These are phyloP conservation scores for Dendrophyllia cribrosa DNA, from an alignment of 64 coral and sea anemone species.

Conservation along the genomic window DNA sequence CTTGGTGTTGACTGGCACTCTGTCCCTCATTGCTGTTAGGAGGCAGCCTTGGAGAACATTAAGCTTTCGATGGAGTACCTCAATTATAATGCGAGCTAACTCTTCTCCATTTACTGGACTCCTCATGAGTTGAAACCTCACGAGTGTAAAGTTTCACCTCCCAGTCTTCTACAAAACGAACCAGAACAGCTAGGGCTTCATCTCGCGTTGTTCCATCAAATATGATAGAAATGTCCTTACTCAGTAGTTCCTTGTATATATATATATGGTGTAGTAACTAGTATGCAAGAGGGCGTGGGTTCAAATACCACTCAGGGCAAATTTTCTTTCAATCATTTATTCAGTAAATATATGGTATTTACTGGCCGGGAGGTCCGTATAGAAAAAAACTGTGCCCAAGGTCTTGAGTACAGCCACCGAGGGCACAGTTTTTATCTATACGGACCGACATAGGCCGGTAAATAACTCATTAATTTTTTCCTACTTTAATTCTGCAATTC, in stretches of 20 bases:
- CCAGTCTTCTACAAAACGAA: constrained; percentile 53
- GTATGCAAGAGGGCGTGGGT: too few species aligned
- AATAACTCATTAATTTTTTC: too few species aligned
- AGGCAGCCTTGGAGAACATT: constrained; percentile 20
- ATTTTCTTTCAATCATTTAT: too few species aligned
- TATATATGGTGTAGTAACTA: too few species aligned
- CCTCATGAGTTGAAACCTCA: constrained; percentile 40
- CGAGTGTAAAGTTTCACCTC: constrained; percentile 46
- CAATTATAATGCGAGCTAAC: constrained; percentile 47
- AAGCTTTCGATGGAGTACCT: constrained; percentile 62
- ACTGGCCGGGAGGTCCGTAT: too few species aligned
- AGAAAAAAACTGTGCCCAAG: too few species aligned
- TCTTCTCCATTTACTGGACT: constrained; percentile 50
- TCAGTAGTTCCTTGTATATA: constrained; percentile 24
- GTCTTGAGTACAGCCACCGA: too few species aligned
- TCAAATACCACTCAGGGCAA: too few species aligned
- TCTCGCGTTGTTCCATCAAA: constrained; percentile 73
- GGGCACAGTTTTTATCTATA: too few species aligned
- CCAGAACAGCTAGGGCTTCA: constrained; percentile 11
- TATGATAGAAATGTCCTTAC: constrained; percentile 46
- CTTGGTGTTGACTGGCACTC: constrained; percentile 62
- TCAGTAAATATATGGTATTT: too few species aligned
- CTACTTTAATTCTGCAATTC: too few species aligned
- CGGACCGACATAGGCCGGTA: too few species aligned
- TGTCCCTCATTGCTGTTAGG: constrained; percentile 56